These are phyloP conservation scores for Melitaea cinxia DNA, from an alignment of 1,140 invertebrate genomes.

Conservation along the genomic window DNA sequence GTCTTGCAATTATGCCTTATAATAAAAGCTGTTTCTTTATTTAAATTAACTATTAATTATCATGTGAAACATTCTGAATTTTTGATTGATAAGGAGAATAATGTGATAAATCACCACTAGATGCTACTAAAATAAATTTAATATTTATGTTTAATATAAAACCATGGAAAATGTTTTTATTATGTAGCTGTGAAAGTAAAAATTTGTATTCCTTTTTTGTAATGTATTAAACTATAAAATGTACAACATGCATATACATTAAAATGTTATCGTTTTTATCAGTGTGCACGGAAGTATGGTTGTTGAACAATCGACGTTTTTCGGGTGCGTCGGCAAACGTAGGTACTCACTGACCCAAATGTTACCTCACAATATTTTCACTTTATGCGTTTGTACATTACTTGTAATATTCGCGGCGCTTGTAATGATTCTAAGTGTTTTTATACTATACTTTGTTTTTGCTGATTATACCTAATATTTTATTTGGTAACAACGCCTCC, in stretches of 20 bases:
- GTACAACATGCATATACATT: background rate
- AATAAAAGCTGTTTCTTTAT: background rate
- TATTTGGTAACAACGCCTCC: too few species aligned
- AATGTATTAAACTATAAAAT: background rate
- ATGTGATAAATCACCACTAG: too few species aligned
- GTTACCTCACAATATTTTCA: constrained; percentile 50
- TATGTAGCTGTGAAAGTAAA: too few species aligned
- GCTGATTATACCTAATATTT: too few species aligned
- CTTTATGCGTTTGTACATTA: constrained; percentile 35
- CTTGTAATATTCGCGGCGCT: constrained; percentile 19
- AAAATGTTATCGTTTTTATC: constrained; percentile 12
- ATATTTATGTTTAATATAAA: too few species aligned
- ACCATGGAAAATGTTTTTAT: too few species aligned
- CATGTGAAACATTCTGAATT: too few species aligned
- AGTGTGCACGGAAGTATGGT: constrained; percentile 45
- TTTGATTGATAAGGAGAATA: too few species aligned
- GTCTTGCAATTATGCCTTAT: background rate
- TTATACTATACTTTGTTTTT: background rate
- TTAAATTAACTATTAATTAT: too few species aligned
- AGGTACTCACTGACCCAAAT: constrained; percentile 52
- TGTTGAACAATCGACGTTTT: constrained; percentile 43
- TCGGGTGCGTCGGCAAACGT: constrained; percentile 44
- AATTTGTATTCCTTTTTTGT: too few species aligned
- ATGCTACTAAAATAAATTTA: too few species aligned
- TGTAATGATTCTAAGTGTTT: constrained; percentile 1